Conservation (phyloP, 2,888 invertebrate species). For the Chrysodeixis includens region DNA sequence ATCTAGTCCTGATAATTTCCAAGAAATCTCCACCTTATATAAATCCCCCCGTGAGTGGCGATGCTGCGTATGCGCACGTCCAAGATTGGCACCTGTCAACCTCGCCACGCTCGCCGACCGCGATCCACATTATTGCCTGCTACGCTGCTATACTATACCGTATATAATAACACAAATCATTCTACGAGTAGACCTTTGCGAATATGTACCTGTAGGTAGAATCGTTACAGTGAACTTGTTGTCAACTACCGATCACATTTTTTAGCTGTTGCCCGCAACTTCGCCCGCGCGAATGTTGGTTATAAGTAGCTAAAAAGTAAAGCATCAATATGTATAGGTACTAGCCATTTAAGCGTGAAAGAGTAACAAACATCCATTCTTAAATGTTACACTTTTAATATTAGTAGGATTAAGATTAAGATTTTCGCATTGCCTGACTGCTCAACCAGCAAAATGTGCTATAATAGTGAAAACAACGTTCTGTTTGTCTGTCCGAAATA, state of each 20-base stretch:
- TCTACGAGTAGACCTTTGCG: constrained; percentile 25
- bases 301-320: too few relatives aligned
- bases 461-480: too few relatives aligned
- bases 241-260: background rate
- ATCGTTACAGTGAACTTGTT: background rate
- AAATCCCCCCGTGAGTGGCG: constrained; percentile 51
- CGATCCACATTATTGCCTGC: constrained; percentile 62
- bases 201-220: constrained; percentile 19
- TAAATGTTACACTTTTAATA: too few relatives aligned
- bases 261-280: background rate
- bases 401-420: too few relatives aligned
- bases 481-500: too few relatives aligned
- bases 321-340: too few relatives aligned
- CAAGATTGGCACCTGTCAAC: constrained; percentile 88
- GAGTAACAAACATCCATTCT: too few relatives aligned
- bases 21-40: background rate
- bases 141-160: constrained; percentile 37
- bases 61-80: constrained; percentile 72
- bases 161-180: constrained; percentile 50
- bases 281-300: too few relatives aligned
- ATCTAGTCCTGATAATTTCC: too few relatives aligned
- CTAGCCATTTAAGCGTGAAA: too few relatives aligned
- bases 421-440: too few relatives aligned
- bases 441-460: too few relatives aligned
- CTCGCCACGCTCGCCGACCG: constrained; percentile 73